Conservation (phyloP, 2,113 vertebrate species). For the Macroglossus sobrinus region DNA sequence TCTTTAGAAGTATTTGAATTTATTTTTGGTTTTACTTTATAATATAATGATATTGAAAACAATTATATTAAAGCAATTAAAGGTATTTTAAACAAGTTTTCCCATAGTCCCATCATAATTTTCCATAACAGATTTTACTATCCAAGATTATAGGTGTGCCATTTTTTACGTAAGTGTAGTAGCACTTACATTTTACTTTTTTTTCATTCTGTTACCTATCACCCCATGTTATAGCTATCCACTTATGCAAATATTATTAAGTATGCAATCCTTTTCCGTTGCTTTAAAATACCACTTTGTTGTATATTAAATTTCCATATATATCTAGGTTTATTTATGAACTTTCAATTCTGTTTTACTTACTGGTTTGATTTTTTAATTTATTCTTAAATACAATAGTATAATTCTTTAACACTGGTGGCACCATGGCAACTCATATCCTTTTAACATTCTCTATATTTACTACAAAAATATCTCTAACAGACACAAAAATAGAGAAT, state of each 20-base stretch:
- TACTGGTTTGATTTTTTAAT: background rate
- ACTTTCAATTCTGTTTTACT: background rate
- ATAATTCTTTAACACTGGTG: background rate
- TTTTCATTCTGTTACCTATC: too few species aligned
- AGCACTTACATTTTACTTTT: background rate
- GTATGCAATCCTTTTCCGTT: background rate
- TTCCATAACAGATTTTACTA: background rate
- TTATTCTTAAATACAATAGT: background rate
- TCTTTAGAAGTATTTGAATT: background rate
- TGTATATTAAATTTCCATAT: background rate
- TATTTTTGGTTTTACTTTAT: background rate
- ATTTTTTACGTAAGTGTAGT: background rate
- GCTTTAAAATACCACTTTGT: background rate
- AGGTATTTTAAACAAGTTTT: background rate
- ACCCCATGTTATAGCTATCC: background rate
- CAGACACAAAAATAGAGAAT: background rate
- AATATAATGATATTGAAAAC: background rate
- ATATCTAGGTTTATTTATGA: background rate
- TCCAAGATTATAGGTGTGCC: background rate
- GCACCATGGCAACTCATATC: background rate
- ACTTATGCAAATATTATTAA: background rate
- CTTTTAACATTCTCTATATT: background rate
- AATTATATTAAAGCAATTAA: background rate
- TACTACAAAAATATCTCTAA: background rate
- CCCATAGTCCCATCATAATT: background rate